Base-by-base conservation (phyloP, 2,113 vertebrate species). In the Eidolon helvum region DNA sequence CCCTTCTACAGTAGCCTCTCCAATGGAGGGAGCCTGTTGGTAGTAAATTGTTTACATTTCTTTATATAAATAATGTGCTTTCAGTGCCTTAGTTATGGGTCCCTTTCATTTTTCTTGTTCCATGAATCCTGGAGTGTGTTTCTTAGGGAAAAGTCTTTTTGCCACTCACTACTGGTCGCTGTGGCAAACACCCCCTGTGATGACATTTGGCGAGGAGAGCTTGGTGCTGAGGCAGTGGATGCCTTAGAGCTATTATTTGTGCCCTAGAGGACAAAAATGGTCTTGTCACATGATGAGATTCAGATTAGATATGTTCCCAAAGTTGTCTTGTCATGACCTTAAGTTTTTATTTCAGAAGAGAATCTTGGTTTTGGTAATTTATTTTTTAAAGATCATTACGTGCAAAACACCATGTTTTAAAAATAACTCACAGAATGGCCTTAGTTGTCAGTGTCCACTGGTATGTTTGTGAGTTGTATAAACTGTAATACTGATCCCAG, bases 371-470 rank as follows among this genome's bases (percentile, higher is more conserved):
- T 98, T 94, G 96, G 96, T 98, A 97, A 97, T 85, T 97, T 90
- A 55, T 94, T 98, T 98, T 98, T 98, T 96, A 95, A 98, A 98
- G 79, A 97, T 78, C 79, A 93, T 97, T 97, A 91, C 97, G 95
- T 96, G 94, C 92, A 97, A 95, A 98, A 98, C 85, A 95, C 79
- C 93, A 95, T 90, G 80, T 97, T 98, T 97, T 97, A 91, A 98
- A 98, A 97, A 97, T 92, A 87, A 96, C 71, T 97, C 98, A 97
- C 98, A 98, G 86, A 97, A 98, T 97, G 97, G 98, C 98, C 98
- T 98, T 98, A 98, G 98, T 98, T 98, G 98, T 98, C 93, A 82
- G n/a, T 95, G 87, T 97, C 95, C 96, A 96, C 90, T 63, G 72
- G 96, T 98, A 94, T 96, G 94, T 98, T 98, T 98, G 79, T 80